These are phyloP conservation scores for Fulica atra DNA, from an alignment of 2,113 vertebrate species.

Conservation along the genomic window DNA sequence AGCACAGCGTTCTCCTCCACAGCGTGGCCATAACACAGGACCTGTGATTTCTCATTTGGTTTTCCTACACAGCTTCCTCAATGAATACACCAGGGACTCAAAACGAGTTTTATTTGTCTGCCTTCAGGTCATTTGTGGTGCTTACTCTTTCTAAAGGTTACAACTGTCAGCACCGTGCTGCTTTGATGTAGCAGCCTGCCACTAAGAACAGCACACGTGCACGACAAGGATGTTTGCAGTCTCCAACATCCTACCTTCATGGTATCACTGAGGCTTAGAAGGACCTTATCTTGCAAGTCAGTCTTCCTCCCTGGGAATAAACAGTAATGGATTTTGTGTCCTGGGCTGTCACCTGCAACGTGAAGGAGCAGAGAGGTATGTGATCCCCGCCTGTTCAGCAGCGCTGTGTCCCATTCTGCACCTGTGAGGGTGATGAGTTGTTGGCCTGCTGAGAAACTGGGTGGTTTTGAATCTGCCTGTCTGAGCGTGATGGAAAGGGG, in stretches of 20 bases:
- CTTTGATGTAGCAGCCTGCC: not conserved
- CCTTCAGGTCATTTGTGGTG: not conserved
- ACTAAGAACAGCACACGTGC: not conserved
- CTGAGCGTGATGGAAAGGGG: not conserved
- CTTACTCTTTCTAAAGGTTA: conserved; percentile 18
- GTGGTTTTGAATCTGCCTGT: not conserved
- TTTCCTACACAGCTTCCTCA: not conserved
- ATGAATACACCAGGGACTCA: not conserved
- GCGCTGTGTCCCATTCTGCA: fast-evolving
- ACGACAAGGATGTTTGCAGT: not conserved
- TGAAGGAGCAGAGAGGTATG: not conserved
- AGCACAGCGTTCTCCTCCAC: not conserved
- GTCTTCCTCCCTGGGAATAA: not conserved
- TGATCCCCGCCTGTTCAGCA: not conserved
- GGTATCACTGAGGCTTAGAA: not conserved
- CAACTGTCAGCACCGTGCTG: not conserved
- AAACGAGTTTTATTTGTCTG: not conserved
- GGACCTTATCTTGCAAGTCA: not conserved
- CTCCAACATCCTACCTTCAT: not conserved
- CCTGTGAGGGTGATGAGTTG: not conserved
- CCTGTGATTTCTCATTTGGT: conserved; percentile 5
- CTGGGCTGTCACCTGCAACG: not conserved
- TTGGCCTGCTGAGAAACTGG: not conserved
- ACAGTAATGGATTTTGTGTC: not conserved
- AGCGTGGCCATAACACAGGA: not conserved